A percentile compares a stretch with the other conserved stretches of the same genome.
Conservation (phyloP, 1,140 invertebrate species). For the Drosophila ercepeae region DNA sequence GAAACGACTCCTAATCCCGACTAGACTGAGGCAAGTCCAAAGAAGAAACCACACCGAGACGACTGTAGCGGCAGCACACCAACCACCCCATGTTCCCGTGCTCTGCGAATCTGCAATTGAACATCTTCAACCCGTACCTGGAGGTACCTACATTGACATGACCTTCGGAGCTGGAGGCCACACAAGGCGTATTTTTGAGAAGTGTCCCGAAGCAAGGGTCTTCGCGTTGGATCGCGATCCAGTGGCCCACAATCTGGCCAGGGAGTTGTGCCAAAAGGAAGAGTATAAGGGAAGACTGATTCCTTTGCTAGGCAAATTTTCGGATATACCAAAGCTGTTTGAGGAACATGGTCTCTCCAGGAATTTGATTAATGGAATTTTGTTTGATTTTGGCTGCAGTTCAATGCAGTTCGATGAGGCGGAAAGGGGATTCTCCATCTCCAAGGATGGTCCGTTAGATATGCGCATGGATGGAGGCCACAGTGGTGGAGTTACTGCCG, state of each 20-base stretch:
- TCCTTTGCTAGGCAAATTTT: slow-evolving; percentile 93
- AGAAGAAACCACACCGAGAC: slow-evolving; percentile 8
- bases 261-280: slow-evolving; percentile 84
- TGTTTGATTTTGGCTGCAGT: slow-evolving; percentile 98
- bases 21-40: slow-evolving; percentile 46
- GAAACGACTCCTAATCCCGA: slow-evolving; percentile 42
- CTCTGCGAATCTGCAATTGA: slow-evolving; percentile 89
- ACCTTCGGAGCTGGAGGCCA: slow-evolving; percentile 98
- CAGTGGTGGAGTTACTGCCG: slow-evolving; percentile 89
- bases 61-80: slow-evolving; percentile 66
- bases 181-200: slow-evolving; percentile 87
- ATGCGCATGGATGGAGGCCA: slow-evolving; percentile 97
- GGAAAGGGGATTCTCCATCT: slow-evolving; percentile 93
- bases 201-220: slow-evolving; percentile 87
- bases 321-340: slow-evolving; percentile 91
- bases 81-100: slow-evolving; percentile 87
- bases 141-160: slow-evolving; percentile 91
- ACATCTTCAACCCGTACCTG: slow-evolving; percentile 87
- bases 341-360: slow-evolving; percentile 85
- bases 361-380: slow-evolving; percentile 91
- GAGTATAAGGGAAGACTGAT: slow-evolving; percentile 89
- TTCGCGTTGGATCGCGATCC: slow-evolving; percentile 96
- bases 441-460: slow-evolving; percentile 93
- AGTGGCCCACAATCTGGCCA: slow-evolving; percentile 88
- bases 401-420: slow-evolving; percentile 96